A percentile compares a stretch with the other conserved stretches of the same genome.
Evolutionary conservation across 1,140 invertebrate genomes (phyloP).

Genomic region (Monochamus saltuarius): DNA sequence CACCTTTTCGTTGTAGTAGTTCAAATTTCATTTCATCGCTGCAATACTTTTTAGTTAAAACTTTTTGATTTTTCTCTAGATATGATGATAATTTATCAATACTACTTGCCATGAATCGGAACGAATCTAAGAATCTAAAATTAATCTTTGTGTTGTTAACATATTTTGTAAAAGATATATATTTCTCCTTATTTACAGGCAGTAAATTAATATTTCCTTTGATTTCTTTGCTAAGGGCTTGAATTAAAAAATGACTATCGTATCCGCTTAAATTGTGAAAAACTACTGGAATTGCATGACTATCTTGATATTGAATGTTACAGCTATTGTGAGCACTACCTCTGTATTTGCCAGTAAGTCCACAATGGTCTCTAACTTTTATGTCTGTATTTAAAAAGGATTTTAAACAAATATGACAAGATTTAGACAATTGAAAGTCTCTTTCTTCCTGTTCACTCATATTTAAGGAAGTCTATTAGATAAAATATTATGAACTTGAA

Average conservation of each 20-base stretch:
- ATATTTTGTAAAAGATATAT: slow-evolving; percentile 27
- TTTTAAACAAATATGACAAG: slow-evolving; percentile 41
- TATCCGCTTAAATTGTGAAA: slow-evolving; percentile 28
- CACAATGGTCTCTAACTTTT: slow-evolving; percentile 32
- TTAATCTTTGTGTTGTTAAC: no score
- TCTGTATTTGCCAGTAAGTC: slow-evolving; percentile 41
- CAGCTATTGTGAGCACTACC: slow-evolving; percentile 42
- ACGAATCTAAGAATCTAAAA: no score
- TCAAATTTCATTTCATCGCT: no score
- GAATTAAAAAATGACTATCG: slow-evolving; percentile 26
- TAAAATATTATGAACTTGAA: slow-evolving; percentile 29
- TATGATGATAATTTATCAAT: no score
- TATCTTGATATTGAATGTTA: slow-evolving; percentile 45
- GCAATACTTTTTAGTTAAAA: no score
- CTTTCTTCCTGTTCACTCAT: neutral
- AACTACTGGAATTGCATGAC: slow-evolving; percentile 27
- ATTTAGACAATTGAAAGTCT: slow-evolving; percentile 6
- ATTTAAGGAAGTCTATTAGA: slow-evolving; percentile 27
- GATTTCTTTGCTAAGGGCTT: slow-evolving; percentile 15
- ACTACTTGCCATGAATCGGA: no score
- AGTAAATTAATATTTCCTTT: slow-evolving; percentile 19
- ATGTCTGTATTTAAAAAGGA: slow-evolving; percentile 19
- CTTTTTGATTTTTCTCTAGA: no score
- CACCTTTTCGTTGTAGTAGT: no score
- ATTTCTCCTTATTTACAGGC: slow-evolving; percentile 27